A percentile compares a stretch with the other conserved stretches of the same genome.
These are phyloP conservation scores for Artibeus jamaicensis DNA, from an alignment of 2,797 vertebrate genomes.

Conservation along the genomic window DNA sequence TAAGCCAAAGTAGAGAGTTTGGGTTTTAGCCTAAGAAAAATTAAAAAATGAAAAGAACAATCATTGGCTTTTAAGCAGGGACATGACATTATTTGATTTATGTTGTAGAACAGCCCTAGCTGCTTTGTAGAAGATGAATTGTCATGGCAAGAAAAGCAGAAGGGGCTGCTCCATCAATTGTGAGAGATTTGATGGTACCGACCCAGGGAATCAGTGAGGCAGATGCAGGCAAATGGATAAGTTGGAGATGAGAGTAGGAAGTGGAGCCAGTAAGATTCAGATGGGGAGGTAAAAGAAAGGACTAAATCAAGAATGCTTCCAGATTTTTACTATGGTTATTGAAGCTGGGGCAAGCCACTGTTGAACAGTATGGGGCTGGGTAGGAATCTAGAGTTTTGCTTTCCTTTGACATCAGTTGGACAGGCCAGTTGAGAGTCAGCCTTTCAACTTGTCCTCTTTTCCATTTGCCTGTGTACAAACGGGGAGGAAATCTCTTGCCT, in stretches of 20 bases:
- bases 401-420: not conserved
- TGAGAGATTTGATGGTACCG: not conserved
- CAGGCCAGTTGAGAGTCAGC: not conserved
- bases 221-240: not conserved
- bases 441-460: not conserved
- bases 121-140: not conserved
- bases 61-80: not conserved
- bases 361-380: not conserved
- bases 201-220: not conserved
- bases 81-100: not conserved
- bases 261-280: not conserved
- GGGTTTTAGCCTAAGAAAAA: slow-evolving; percentile 15
- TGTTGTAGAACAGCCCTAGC: not conserved
- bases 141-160: not conserved
- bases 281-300: not conserved
- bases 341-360: not conserved
- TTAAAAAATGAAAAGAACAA: not conserved
- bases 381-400: not conserved
- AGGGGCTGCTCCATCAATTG: not conserved
- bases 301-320: not conserved
- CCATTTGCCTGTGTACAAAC: not conserved
- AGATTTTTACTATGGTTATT: not conserved
- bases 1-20: not conserved
- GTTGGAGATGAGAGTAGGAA: not conserved
- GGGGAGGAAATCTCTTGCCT: not conserved